phyloP scores from a whole-genome alignment of 1,140 invertebrate species.

The Drosophila teissieri region DNA sequence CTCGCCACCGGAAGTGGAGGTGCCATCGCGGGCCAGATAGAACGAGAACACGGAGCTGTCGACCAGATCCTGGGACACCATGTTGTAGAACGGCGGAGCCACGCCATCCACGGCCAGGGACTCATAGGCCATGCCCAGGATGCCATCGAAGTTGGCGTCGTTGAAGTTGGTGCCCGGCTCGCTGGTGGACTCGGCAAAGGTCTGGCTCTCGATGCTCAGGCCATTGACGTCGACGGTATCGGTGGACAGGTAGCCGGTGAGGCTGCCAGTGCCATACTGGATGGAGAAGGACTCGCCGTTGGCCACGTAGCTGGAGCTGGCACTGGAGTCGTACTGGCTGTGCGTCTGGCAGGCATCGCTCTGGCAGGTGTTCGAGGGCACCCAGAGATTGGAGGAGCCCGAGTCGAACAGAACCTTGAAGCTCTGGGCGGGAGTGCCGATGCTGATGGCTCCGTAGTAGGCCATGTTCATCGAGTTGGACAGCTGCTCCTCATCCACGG shows the following conservation, averaged over 20 bases:
- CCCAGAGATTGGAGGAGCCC: conserved; percentile 99
- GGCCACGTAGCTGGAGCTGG: conserved; percentile 91
- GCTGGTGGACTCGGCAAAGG: conserved; percentile 97
- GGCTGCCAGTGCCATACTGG: conserved; percentile 96
- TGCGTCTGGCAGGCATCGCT: conserved; percentile 93
- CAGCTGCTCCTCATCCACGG: conserved; percentile 49
- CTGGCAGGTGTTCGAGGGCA: conserved; percentile 96
- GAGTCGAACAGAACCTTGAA: conserved; percentile 99
- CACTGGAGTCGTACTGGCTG: conserved; percentile 92
- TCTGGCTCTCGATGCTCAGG: conserved; percentile 90
- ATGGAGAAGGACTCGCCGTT: conserved; percentile 97
- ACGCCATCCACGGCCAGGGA: conserved; percentile 95
- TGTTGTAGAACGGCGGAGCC: conserved; percentile 96
- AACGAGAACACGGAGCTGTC: conserved; percentile 95
- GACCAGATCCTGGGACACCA: conserved; percentile 94
- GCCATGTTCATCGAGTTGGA: conserved; percentile 98
- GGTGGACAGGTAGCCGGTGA: conserved; percentile 96
- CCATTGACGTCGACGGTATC: conserved; percentile 91
- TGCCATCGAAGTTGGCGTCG: conserved; percentile 98
- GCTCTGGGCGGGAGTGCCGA: conserved; percentile 95
- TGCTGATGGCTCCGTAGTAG: conserved; percentile 97
- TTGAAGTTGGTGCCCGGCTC: conserved; percentile 96
- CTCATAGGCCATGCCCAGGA: conserved; percentile 95
- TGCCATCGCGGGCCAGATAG: conserved; percentile 86
- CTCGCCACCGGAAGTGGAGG: conserved; percentile 60